These are phyloP conservation scores for Montipora sp. DNA, from an alignment of 64 coral and sea anemone genomes.

Conservation along the genomic window DNA sequence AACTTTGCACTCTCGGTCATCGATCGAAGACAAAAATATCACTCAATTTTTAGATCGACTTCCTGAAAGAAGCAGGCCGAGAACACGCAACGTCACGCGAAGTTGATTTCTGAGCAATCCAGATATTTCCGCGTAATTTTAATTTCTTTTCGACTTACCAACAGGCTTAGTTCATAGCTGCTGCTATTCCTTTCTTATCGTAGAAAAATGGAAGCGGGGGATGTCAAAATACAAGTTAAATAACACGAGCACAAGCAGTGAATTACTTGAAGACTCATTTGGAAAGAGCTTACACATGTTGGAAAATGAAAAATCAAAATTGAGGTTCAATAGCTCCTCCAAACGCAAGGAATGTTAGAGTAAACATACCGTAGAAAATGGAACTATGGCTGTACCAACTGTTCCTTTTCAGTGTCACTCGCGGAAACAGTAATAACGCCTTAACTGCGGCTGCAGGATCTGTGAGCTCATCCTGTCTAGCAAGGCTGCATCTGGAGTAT, in stretches of 20 bases:
- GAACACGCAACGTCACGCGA: constrained; percentile 7
- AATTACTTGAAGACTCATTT: not conserved
- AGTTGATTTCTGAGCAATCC: not conserved
- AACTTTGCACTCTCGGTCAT: not conserved
- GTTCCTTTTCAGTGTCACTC: too few species aligned
- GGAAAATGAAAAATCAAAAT: too few species aligned
- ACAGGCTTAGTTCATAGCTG: not conserved
- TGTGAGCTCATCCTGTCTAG: too few species aligned
- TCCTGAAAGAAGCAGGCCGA: not conserved
- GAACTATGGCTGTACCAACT: too few species aligned
- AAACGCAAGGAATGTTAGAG: too few species aligned
- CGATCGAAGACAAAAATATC: not conserved
- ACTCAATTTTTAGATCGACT: not conserved
- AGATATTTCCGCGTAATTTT: not conserved
- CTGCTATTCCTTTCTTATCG: not conserved
- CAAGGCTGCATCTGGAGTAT: too few species aligned
- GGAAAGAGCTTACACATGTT: too few species aligned
- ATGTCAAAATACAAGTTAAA: not conserved
- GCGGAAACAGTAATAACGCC: too few species aligned
- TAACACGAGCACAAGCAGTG: not conserved
- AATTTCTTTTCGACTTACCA: not conserved
- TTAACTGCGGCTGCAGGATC: too few species aligned
- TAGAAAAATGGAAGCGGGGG: not conserved
- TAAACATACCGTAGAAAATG: too few species aligned
- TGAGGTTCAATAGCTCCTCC: too few species aligned